Conservation (phyloP, 35 echinoderm and acorn worm genomes). For the Lytechinus pictus region DNA sequence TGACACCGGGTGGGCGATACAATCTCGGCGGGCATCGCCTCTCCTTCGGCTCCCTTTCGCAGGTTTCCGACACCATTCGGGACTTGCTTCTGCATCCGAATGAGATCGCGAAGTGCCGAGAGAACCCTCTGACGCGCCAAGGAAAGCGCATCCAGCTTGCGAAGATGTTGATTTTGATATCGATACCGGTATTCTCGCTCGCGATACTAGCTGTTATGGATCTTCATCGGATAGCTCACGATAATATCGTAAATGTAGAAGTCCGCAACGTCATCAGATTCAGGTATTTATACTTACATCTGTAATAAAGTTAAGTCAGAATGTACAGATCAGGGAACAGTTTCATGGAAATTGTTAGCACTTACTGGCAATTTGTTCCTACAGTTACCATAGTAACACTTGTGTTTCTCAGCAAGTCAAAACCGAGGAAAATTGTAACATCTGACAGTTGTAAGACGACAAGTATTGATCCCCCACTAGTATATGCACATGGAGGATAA, state of each 20-base stretch:
- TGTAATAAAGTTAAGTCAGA: too few species aligned
- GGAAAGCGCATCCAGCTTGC: constrained; percentile 81
- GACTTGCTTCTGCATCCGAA: constrained; percentile 62
- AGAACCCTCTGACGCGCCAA: constrained; percentile 73
- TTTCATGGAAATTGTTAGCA: too few species aligned
- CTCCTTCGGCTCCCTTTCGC: constrained; percentile 68
- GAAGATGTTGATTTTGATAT: constrained; percentile 70
- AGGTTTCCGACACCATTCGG: constrained; percentile 57
- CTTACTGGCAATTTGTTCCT: too few species aligned
- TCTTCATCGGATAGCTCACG: constrained; percentile 54
- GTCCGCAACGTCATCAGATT: constrained; percentile 77
- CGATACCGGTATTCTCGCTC: constrained; percentile 67
- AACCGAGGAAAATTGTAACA: too few species aligned
- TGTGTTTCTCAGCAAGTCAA: too few species aligned
- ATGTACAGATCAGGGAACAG: too few species aligned
- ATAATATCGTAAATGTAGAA: constrained; percentile 63
- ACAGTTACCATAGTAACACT: too few species aligned
- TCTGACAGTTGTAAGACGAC: too few species aligned
- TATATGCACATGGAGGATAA: too few species aligned
- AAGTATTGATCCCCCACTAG: too few species aligned
- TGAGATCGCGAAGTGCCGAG: constrained; percentile 67
- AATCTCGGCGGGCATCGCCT: constrained; percentile 28
- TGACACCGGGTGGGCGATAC: background rate
- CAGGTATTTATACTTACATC: background rate
- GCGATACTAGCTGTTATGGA: constrained; percentile 70